Evolutionary conservation across 1,140 invertebrate species (phyloP), one percentile per base, ranked within the genome.

Genomic region (Pantala flavescens): DNA sequence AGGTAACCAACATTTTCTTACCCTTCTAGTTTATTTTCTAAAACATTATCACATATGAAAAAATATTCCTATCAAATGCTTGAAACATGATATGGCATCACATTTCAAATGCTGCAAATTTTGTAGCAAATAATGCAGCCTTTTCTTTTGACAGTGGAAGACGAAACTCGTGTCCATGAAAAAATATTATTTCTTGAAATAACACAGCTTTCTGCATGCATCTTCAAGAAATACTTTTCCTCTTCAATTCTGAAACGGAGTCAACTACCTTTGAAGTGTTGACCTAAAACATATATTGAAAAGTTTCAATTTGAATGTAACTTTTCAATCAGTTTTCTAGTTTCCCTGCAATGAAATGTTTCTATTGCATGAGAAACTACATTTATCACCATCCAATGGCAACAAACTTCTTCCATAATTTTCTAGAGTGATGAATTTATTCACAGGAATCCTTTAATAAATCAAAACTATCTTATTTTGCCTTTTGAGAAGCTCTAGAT

Each of bases 401-500:
- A 36, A 36, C 28, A 36, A 36, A 36, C 28, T 36, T 36, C 28
- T 36, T 36, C 28, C 28, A 36, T 36, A 36, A 36, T 36, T 36
- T 36, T 36, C 28, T 36, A 36, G 28, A 9, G 28, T 2, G 28
- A 5, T 9, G 9, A 36, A 5, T 36, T 36, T 36, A 36, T 2
- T 36, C 28, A 36, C 28, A 36, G 28, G 28, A 36, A 36, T 36
- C 9, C 28, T 36, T 9, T 2, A 36, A 36, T 36, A 36, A 9
- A 36, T 36, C 28, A 36, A 36, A 36, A 63, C 49, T 63, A 63
- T 63, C 63, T 70, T 72, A 72, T 42, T 72, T 72, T 72, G 71
- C 71, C 71, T 72, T 72, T 23, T n/a, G 71, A 5, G 78, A 76
- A 12, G 75, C 78, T 77, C 85, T 82, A 28, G 80, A 81, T 78